phyloP scores from a whole-genome alignment of 2,888 invertebrate species.

The Philhelius pedissequus region DNA sequence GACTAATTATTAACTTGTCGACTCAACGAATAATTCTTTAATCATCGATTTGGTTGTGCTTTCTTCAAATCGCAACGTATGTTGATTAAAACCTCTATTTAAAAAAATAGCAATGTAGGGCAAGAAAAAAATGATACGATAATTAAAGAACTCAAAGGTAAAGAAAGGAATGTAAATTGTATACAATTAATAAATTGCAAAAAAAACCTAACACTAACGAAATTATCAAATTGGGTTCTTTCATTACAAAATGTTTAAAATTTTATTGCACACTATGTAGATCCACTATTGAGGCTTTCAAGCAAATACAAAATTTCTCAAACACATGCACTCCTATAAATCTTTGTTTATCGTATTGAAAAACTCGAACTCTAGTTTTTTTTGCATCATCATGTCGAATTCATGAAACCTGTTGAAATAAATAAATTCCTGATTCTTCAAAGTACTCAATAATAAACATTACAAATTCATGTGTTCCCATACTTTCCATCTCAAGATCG shows the following conservation, averaged over 20 bases:
- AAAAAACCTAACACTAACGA: not conserved
- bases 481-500: slow-evolving; percentile 61
- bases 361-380: slow-evolving; percentile 10
- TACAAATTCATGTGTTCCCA: slow-evolving; percentile 27
- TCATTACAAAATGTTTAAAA: not conserved
- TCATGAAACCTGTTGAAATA: not conserved
- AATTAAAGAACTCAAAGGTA: too few relatives aligned
- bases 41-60: too few relatives aligned
- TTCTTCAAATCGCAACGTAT: too few relatives aligned
- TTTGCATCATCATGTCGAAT: slow-evolving; percentile 8
- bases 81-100: too few relatives aligned
- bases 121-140: too few relatives aligned
- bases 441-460: slow-evolving; percentile 3
- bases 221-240: not conserved
- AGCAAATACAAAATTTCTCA: not conserved
- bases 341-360: not conserved
- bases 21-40: too few relatives aligned
- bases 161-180: too few relatives aligned
- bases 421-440: not conserved
- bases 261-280: not conserved
- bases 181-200: too few relatives aligned
- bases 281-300: not conserved
- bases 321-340: not conserved
- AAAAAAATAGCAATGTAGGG: too few relatives aligned
- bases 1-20: too few relatives aligned